Conservation (phyloP, 2,113 vertebrate genomes). For the Rynchops niger region DNA sequence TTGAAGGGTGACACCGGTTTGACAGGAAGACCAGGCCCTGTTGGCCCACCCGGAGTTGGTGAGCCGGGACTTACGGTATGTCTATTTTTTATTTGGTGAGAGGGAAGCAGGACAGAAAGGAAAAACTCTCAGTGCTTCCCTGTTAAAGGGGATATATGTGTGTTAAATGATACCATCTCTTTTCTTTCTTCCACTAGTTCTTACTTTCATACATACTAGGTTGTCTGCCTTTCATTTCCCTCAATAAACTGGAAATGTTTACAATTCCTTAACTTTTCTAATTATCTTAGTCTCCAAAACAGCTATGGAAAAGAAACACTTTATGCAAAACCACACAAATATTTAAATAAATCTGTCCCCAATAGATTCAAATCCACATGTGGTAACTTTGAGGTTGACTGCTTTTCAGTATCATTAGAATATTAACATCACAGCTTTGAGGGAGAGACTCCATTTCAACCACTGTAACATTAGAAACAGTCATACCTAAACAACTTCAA, state of each 20-base stretch:
- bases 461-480: not conserved
- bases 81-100: not conserved
- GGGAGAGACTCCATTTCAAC: not conserved
- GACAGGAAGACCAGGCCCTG: constrained; percentile 83
- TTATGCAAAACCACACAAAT: not conserved
- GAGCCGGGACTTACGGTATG: constrained; percentile 85
- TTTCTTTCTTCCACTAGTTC: not conserved
- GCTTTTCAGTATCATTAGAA: not conserved
- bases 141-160: not conserved
- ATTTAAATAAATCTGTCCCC: not conserved
- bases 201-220: rapidly evolving
- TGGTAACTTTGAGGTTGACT: not conserved
- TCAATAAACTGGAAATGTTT: not conserved
- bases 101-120: not conserved
- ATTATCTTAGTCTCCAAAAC: not conserved
- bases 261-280: not conserved
- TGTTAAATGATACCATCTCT: not conserved
- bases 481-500: not conserved
- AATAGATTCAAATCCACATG: not conserved
- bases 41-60: constrained; percentile 83
- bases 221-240: not conserved
- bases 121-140: not conserved
- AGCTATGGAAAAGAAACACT: not conserved
- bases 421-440: not conserved
- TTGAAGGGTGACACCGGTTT: constrained; percentile 85